A percentile compares a stretch with the other conserved stretches of the same genome.
These are phyloP conservation scores for Drosophila auraria DNA, from an alignment of 1,140 invertebrate species.

Conservation along the genomic window DNA sequence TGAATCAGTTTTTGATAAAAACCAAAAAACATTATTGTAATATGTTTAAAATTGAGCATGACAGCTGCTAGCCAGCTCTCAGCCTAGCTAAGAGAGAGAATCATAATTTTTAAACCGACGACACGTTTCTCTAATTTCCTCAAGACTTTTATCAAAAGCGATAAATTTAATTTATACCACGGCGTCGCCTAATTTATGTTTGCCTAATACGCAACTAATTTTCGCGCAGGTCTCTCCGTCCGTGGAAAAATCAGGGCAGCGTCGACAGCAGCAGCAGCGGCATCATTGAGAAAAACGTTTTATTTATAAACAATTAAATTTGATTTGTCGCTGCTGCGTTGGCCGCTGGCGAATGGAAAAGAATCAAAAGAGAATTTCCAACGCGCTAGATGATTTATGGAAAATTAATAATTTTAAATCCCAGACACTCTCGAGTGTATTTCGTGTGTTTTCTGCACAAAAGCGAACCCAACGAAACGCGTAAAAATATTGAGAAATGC, in stretches of 20 bases:
- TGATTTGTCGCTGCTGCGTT: constrained; percentile 73
- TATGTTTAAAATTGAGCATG: not conserved
- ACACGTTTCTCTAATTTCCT: constrained; percentile 63
- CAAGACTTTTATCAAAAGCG: constrained; percentile 62
- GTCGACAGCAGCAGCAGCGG: not conserved
- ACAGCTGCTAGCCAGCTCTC: not conserved
- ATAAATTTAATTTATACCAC: constrained; percentile 77
- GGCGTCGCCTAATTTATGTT: constrained; percentile 74
- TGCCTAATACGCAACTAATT: constrained; percentile 80
- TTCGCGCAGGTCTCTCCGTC: constrained; percentile 47
- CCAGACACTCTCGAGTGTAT: constrained; percentile 12
- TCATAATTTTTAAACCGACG: constrained; percentile 32
- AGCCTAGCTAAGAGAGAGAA: not conserved
- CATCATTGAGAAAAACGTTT: constrained; percentile 79
- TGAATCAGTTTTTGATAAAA: constrained; percentile 5
- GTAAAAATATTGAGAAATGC: constrained; percentile 79
- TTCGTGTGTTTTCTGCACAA: constrained; percentile 34
- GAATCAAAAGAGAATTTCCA: constrained; percentile 24
- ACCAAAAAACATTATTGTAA: constrained; percentile 1
- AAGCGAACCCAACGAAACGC: constrained; percentile 34
- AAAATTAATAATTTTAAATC: constrained; percentile 49
- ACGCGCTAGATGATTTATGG: constrained; percentile 30
- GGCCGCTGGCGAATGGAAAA: constrained; percentile 50
- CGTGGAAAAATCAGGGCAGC: constrained; percentile 21
- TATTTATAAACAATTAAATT: constrained; percentile 84